phyloP scores from a whole-genome alignment of 2,888 invertebrate genomes.

The Eupsilia transversa region DNA sequence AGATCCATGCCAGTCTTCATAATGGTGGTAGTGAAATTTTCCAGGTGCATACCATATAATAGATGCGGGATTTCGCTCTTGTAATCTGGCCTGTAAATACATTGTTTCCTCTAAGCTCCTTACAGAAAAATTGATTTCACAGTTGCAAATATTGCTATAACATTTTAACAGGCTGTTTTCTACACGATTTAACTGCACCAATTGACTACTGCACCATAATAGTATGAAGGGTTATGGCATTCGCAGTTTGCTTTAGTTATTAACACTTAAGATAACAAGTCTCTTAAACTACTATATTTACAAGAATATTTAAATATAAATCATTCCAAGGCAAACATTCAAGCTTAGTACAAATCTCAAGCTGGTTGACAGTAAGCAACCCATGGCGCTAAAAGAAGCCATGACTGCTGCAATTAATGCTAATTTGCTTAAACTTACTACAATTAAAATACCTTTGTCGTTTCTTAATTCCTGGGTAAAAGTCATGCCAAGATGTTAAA shows the following conservation, averaged over 20 bases:
- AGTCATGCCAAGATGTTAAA: constrained; percentile 86
- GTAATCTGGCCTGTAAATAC: constrained; percentile 85
- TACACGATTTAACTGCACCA: not conserved
- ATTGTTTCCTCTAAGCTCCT: not conserved
- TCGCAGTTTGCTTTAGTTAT: not conserved
- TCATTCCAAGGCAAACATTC: not conserved
- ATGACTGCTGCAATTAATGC: no score
- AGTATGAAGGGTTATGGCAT: no score
- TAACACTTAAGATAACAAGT: not conserved
- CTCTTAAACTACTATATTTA: not conserved
- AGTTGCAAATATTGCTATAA: constrained; percentile 21
- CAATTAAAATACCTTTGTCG: constrained; percentile 75
- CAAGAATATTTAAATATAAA: not conserved
- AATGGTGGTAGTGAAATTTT: constrained; percentile 86
- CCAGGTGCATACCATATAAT: constrained; percentile 91
- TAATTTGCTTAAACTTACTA: not conserved
- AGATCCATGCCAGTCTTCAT: constrained; percentile 87
- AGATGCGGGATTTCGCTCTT: constrained; percentile 89
- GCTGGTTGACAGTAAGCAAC: not conserved
- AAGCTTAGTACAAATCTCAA: not conserved
- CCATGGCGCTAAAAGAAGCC: not conserved
- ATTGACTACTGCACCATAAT: not conserved
- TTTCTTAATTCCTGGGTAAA: constrained; percentile 86
- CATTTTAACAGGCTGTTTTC: constrained; percentile 8
- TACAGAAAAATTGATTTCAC: not conserved